Conservation (phyloP, 2,888 invertebrate species). For the Aquatica leii region DNA sequence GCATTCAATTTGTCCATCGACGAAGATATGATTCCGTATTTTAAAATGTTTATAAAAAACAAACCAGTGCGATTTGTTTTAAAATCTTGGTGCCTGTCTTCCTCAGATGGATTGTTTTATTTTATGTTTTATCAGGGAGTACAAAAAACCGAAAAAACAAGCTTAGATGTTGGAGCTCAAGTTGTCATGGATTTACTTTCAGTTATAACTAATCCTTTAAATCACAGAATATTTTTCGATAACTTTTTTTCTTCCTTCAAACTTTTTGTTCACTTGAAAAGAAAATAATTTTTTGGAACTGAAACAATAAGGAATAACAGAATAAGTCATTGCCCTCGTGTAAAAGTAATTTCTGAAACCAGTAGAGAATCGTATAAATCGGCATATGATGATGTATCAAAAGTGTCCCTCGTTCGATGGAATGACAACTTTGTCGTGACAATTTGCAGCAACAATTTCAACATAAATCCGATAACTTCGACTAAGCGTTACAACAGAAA, state of each 20-base stretch:
- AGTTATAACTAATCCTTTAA: conserved; percentile 33
- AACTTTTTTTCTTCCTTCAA: conserved; percentile 24
- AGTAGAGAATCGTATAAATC: too few species aligned
- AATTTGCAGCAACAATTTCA: too few species aligned
- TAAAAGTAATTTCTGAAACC: too few species aligned
- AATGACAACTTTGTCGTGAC: too few species aligned
- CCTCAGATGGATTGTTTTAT: conserved; percentile 33
- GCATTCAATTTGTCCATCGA: not conserved
- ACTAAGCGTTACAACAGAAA: too few species aligned
- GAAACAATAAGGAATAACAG: not conserved
- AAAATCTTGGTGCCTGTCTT: conserved; percentile 35
- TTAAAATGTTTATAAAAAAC: not conserved
- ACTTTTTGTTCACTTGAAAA: not conserved
- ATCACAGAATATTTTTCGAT: conserved; percentile 41
- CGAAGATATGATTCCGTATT: not conserved
- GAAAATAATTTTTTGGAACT: not conserved
- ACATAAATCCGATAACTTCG: too few species aligned
- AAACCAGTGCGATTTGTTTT: conserved; percentile 5
- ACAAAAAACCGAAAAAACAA: not conserved
- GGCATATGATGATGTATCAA: not conserved
- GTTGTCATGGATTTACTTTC: conserved; percentile 42
- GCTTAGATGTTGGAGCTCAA: conserved; percentile 35
- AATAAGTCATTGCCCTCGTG: not conserved
- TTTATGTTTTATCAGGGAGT: not conserved
- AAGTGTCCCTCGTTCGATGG: too few species aligned